phyloP scores from a whole-genome alignment of 2,888 invertebrate species.

The Cyclophora albipunctata region DNA sequence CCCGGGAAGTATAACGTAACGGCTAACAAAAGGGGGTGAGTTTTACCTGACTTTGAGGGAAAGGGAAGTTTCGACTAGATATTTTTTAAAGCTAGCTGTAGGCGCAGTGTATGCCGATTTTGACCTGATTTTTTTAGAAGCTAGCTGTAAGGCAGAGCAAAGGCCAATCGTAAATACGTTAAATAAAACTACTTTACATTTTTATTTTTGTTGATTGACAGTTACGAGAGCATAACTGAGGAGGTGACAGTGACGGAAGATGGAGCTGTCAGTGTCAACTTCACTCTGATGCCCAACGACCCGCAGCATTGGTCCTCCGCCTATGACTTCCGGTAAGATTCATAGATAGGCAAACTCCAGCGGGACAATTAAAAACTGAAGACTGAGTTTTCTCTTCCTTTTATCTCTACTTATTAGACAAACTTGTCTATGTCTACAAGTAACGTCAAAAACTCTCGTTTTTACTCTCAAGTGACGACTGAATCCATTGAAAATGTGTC shows the following conservation, averaged over 20 bases:
- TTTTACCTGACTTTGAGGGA: not conserved
- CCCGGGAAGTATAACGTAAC: constrained; percentile 91
- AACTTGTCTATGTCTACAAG: constrained; percentile 9
- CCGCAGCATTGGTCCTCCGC: constrained; percentile 89
- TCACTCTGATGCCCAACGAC: constrained; percentile 87
- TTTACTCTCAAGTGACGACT: no score
- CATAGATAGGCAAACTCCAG: not conserved
- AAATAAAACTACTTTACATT: not conserved
- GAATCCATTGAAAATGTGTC: no score
- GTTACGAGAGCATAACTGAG: constrained; percentile 79
- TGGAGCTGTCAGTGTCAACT: constrained; percentile 80
- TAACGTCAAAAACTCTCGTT: no score
- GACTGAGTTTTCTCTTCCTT: not conserved
- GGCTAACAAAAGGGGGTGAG: constrained; percentile 80
- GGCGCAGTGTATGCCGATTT: no score
- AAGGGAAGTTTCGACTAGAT: not conserved
- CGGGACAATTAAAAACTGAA: constrained; percentile 1
- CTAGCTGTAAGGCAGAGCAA: no score
- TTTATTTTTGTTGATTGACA: constrained; percentile 38
- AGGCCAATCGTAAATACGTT: not conserved
- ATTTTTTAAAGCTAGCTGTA: no score
- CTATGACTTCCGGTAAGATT: constrained; percentile 81
- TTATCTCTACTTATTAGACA: no score
- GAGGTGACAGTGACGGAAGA: constrained; percentile 76
- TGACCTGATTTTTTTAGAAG: no score